Percentiles rank a stretch among this genome's conserved stretches.
Evolutionary conservation across 2,797 vertebrate species (phyloP).

Genomic region (Tarsius wallacei): DNA sequence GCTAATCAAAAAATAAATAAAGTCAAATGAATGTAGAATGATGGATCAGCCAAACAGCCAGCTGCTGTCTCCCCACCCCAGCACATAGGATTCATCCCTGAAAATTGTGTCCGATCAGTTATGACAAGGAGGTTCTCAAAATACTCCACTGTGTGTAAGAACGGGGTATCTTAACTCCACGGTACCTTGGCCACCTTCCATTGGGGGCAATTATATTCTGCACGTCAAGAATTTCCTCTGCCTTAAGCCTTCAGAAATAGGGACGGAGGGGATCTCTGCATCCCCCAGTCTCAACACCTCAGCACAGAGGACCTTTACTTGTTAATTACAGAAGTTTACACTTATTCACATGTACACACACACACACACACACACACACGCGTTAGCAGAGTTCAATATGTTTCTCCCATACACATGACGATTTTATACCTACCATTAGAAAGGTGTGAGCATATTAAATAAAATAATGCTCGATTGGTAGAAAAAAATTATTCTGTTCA

Average conservation of each 20-base stretch:
- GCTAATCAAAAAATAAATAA: constrained; percentile 32
- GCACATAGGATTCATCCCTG: constrained; percentile 42
- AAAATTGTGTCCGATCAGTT: background rate
- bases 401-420: background rate
- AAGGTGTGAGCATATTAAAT: constrained; percentile 39
- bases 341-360: rapidly evolving
- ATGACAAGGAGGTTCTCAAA: background rate
- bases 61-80: constrained; percentile 64
- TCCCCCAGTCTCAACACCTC: background rate
- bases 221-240: constrained; percentile 21
- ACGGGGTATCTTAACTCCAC: background rate
- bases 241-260: constrained; percentile 38
- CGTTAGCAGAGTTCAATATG: background rate
- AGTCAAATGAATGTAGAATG: constrained; percentile 64
- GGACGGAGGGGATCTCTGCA: background rate
- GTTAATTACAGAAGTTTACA: background rate
- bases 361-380: background rate
- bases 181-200: constrained; percentile 10
- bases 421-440: constrained; percentile 9
- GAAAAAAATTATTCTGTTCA: constrained; percentile 45
- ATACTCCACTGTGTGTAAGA: background rate
- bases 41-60: constrained; percentile 8
- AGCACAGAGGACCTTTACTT: background rate
- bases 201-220: constrained; percentile 11
- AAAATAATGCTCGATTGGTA: constrained; percentile 38